A percentile compares a stretch with the other conserved stretches of the same genome.
phyloP scores from a whole-genome alignment of 2,113 vertebrate genomes.

The Indicator indicator region DNA sequence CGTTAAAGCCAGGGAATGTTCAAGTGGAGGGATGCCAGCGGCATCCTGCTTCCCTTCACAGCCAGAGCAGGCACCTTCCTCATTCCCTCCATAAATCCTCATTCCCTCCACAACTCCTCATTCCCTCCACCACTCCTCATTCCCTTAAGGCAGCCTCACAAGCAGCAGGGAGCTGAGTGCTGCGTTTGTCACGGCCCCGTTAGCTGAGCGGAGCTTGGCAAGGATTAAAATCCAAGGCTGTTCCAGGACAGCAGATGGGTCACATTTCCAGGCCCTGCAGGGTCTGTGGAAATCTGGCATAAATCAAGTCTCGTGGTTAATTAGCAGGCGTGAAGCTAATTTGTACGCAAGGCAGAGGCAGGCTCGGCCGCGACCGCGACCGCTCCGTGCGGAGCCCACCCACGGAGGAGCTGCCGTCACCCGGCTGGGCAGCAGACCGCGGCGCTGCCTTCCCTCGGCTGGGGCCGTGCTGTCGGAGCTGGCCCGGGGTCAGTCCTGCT shows the following conservation, averaged over 20 bases:
- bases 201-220: neutral
- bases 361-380: neutral
- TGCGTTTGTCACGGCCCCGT: neutral
- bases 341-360: neutral
- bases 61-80: neutral
- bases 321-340: neutral
- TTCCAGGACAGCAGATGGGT: neutral
- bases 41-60: neutral
- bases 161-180: accelerated
- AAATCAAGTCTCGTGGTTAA: neutral
- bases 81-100: neutral
- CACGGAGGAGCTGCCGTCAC: neutral
- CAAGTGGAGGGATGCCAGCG: neutral
- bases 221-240: neutral
- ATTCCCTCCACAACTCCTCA: too few species aligned
- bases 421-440: too few species aligned
- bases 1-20: neutral
- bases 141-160: neutral
- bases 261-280: neutral
- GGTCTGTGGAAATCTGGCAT: neutral
- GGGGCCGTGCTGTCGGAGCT: accelerated
- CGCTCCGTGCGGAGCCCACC: neutral
- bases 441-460: neutral
- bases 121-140: too few species aligned
- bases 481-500: accelerated